Base-by-base conservation (phyloP, 1,140 invertebrate species). In the Listronotus bonariensis region DNA sequence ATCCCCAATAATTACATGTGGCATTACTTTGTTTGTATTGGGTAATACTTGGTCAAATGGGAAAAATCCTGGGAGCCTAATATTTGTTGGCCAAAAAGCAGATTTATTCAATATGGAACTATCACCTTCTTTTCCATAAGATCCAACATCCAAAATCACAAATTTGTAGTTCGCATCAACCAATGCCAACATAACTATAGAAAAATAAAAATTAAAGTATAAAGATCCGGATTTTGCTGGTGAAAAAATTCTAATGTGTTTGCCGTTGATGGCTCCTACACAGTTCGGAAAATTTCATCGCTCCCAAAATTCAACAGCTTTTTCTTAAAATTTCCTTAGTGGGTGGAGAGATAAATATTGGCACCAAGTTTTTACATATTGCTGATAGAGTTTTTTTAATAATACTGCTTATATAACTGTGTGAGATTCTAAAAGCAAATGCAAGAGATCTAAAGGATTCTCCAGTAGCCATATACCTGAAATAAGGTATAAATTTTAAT, bases 161-260 rank as follows among this genome's bases (percentile, higher is more conserved):
- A 82, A 83, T 62, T 77, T 76, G 66, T 77, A 82, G 57, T 82
- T 72, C 3, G 78, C 77, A 74, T 84, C 80, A 18, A 80, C 80
- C 9, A 83, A 42, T 4, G 78, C 83, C 41, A 82, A 68, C 12
- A 84, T 67, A 31, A 83, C 79, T 42, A 82, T 75, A 18, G 77
- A 80, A 71, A 78, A 81, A 68, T 65, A 75, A 42, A 82, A 80
- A 65, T 83, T 82, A 56, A 73, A 80, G 69, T 69, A 82, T 10
- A 70, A 36, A 7, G 73, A 71, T 42, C 80, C 79, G 52, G 68
- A 72, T 42, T 74, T 75, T 20, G 18, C 11, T 36, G 80, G 80
- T 34, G 38, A 38, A 20, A 61, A 52, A 52, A 80, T 74, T 55
- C 60, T 68, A 5, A 81, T 68, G 69, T 81, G 79, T 72, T 82